Evolutionary conservation across 1,140 invertebrate species (phyloP).

Genomic region (Lordiphosa clarofinis): DNA sequence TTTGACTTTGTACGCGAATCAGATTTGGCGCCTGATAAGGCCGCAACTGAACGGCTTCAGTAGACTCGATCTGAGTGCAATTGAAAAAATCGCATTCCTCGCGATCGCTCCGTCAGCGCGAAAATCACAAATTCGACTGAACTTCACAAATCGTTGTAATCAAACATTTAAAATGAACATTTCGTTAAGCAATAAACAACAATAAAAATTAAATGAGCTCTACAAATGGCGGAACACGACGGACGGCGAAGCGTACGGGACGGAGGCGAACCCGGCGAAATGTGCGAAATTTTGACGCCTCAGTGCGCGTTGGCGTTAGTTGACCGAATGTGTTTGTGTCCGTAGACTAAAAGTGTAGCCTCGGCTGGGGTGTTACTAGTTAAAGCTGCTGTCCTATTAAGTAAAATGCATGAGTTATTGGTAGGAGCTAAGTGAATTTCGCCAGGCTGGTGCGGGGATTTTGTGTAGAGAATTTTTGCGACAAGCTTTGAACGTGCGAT

Average conservation of each 20-base stretch:
- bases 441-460: neutral
- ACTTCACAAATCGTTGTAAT: conserved; percentile 78
- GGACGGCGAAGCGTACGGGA: conserved; percentile 5
- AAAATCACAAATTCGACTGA: conserved; percentile 78
- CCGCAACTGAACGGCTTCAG: conserved; percentile 5
- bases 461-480: too few species aligned
- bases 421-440: conserved; percentile 2
- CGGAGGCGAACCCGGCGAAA: conserved; percentile 40
- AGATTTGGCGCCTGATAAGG: conserved; percentile 16
- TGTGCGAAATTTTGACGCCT: conserved; percentile 68
- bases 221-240: conserved; percentile 74
- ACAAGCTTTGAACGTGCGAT: too few species aligned
- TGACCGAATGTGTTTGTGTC: conserved; percentile 12
- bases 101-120: conserved; percentile 56
- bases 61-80: conserved; percentile 52
- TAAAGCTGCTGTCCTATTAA: conserved; percentile 37
- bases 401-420: conserved; percentile 28
- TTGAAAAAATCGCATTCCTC: conserved; percentile 44
- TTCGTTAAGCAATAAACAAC: conserved; percentile 75
- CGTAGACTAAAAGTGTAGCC: conserved; percentile 8
- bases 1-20: neutral
- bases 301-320: conserved; percentile 17
- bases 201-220: conserved; percentile 74
- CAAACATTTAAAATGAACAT: conserved; percentile 78
- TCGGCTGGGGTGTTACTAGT: conserved; percentile 24